Base-by-base conservation (phyloP, 2,113 vertebrate species). In the Pollimyrus isidori region DNA sequence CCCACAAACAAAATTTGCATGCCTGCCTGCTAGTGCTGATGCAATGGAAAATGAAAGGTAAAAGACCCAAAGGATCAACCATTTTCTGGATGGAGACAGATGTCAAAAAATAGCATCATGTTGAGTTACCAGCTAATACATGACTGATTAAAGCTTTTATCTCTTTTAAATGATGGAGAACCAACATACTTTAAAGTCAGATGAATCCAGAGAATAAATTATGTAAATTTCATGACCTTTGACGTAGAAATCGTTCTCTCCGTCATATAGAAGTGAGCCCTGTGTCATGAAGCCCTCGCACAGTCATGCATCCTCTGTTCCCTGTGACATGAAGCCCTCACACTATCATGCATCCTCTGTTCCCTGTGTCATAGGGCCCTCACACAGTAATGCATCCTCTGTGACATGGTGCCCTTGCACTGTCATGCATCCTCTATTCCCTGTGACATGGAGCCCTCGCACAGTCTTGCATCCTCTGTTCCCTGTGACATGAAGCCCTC, bases 1-100 rank as follows among this genome's bases (percentile, higher is more conserved):
- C 11, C 48, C n/a, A 50, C 62, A 39, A 6, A 69, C 46, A 45
- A 48, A 80, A 90, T 90, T 90, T 50, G 39, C 84, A 90, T 80
- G 26, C n/a, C 58, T 19, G 35, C 19, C 46, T 48, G 10, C 87
- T 76, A 53, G 49, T 86, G 82, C 85, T 90, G 62, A 87, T 80
- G 65, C 65, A 65, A 87, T 87, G 65, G 76, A 87, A 87, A 53
- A 76, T 87, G 73, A 87, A 76, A 56, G 48, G 30, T 11, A 39
- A 39, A 73, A 73, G 65, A 30, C n/a, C 9, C 26, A 69, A 30
- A 26, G 23, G 21, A 86, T 50, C 4, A n/a, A 53, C 2, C n/a
- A 42, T 30, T 53, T 53, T 39, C 50, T 56, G 5, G 7, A 52
- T 35, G 50, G 49, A 56, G 30, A 86, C n/a, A 49, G 4, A 50